Percentiles rank a stretch among this genome's conserved stretches.
Evolutionary conservation across 2,113 vertebrate genomes (phyloP).

Genomic region (Spheniscus mendiculus): DNA sequence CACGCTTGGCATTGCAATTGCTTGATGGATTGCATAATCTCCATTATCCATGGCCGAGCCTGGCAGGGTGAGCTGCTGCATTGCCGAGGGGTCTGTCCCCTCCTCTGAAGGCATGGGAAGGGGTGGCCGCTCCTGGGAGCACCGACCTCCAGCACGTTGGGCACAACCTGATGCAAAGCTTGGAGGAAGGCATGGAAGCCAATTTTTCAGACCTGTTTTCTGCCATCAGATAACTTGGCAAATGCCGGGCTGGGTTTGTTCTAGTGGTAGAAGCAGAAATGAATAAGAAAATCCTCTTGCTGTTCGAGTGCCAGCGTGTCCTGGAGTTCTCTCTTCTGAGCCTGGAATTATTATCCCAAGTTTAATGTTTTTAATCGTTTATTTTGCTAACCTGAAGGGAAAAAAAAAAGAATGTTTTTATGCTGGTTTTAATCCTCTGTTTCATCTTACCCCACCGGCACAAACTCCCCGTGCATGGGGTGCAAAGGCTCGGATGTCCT

Average conservation of each 20-base stretch:
- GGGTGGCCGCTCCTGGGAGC: accelerated
- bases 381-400: background rate
- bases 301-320: accelerated
- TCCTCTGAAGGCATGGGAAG: accelerated
- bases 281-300: background rate
- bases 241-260: background rate
- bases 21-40: background rate
- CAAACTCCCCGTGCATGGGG: background rate
- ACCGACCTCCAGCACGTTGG: accelerated
- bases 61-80: background rate
- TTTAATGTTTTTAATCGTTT: background rate
- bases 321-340: background rate
- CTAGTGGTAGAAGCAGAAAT: background rate
- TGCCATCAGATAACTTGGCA: background rate
- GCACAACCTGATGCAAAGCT: background rate
- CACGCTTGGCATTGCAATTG: background rate
- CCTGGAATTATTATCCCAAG: background rate
- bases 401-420: background rate
- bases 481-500: background rate
- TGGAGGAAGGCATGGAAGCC: background rate
- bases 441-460: background rate
- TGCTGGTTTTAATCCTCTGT: background rate
- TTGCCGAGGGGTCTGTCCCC: accelerated
- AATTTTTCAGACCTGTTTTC: background rate
- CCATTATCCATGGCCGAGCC: accelerated